Evolutionary conservation across 2,113 vertebrate genomes (phyloP), one percentile per base, ranked within the genome.

Genomic region (Percopsis transmontana): DNA sequence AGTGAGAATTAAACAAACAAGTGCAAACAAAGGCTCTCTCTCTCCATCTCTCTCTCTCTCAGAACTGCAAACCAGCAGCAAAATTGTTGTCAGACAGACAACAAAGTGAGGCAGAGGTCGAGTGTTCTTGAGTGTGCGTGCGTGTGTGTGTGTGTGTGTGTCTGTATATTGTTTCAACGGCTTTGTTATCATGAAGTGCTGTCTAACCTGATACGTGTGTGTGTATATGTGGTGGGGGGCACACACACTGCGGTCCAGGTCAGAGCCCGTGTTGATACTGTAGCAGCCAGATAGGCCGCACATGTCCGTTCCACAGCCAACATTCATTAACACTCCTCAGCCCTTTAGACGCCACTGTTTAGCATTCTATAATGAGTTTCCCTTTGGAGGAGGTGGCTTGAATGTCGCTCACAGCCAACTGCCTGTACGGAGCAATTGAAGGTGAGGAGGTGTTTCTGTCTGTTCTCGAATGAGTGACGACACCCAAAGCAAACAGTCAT

Each of bases 281-380:
- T 64, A 72, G 66, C 61, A 76, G 76, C 66, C 75, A 76, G 73
- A 74, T 65, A 68, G 65, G 64, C 77, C 83, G 84, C 85, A 78
- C 59, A n/a, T 78, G 75, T 75, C 55, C 54, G 44, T 21, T 59
- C 61, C 68, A 76, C 59, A 63, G 52, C 80, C 80, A 74, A 62
- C 85, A 65, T 83, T 88, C 80, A 88, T 88, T 87, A 87, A 86
- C 86, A 85, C 85, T 68, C 60, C n/a, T 38, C 68, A 76, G 83
- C 71, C 87, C 82, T 90, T 88, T 84, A 72, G 80, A 86, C 66
- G 60, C 62, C 80, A 73, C 80, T 82, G 82, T 88, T 88, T 86
- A 90, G 86, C 85, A 88, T 88, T 81, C 83, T 84, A 59, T 88
- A 90, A 90, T 87, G 85, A 88, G 83, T 87, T 88, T 81, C 82